Evolutionary conservation across 2,888 invertebrate genomes (phyloP), one percentile per base, ranked within the genome.

Genomic region (Caenorhabditis zanzibari): DNA sequence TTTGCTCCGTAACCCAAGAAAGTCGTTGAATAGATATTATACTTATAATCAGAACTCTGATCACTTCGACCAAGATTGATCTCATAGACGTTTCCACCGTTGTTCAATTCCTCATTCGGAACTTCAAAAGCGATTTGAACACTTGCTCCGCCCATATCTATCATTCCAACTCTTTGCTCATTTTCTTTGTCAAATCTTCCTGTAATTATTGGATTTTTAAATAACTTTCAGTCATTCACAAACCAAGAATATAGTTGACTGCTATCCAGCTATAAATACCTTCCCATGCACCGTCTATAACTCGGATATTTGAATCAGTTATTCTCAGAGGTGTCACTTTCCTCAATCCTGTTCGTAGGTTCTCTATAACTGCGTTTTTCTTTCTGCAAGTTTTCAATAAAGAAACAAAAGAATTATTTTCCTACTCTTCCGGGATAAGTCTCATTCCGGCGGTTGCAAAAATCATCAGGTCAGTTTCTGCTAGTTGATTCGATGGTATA

Each of bases 71-170:
- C 94, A 35, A 94, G 90, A 85, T 94, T 94, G 72, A 94, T 92
- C 86, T 75, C 76, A 16, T 76, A 72, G 1, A 90, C 87, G 71
- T 89, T 84, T 44, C 89, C 88, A 24, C 82, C 82, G 14, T 44
- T 32, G 75, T 88, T 87, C 1, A 74, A 68, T 19, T 85, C 81
- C 32, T 86, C 76, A 52, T 74, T 63, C 1, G 88, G 86, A 28
- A 90, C 64, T 83, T 92, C 90, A 89, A 93, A 94, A 16, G 94
- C 94, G 54, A 94, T 93, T 90, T 94, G 94, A 73, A 94, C 92
- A 32, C 93, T 93, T 10, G 93, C 94, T 28, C 94, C 94, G 61
- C 94, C 94, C 94, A 94, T 94, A 90, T 94, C 94, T 72, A 94
- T 91, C 92, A 94, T 93, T 26, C 94, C 94, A 16, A 93, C 93